A percentile compares a stretch with the other conserved stretches of the same genome.
Evolutionary conservation across 2,113 vertebrate genomes (phyloP).

Genomic region (Amazona guildingii): DNA sequence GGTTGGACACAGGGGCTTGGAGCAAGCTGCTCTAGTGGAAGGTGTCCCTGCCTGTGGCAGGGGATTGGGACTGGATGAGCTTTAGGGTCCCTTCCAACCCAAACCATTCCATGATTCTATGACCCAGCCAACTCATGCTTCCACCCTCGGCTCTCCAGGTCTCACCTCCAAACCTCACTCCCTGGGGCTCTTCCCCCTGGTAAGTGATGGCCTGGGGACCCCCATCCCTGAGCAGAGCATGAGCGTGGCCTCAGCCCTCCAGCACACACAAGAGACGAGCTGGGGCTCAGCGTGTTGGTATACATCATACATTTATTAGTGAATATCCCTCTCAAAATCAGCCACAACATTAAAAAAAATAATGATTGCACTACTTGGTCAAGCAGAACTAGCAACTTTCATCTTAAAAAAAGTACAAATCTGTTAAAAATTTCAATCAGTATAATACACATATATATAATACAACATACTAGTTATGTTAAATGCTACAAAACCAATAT

Average conservation of each 20-base stretch:
- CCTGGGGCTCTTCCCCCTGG: too few relatives aligned
- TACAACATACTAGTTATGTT: conserved; percentile 99
- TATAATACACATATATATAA: conserved; percentile 99
- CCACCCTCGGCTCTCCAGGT: background rate
- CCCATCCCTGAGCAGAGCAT: background rate
- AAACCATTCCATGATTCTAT: background rate
- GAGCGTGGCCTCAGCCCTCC: background rate
- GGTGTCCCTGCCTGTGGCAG: too few relatives aligned
- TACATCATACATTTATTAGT: conserved; percentile 99
- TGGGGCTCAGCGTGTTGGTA: conserved; percentile 71
- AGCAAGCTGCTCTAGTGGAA: too few relatives aligned
- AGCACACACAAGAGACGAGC: background rate
- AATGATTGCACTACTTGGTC: conserved; percentile 99
- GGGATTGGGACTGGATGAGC: background rate
- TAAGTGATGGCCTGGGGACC: fast-evolving
- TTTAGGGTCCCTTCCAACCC: background rate
- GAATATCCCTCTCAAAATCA: conserved; percentile 99
- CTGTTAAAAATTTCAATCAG: conserved; percentile 99
- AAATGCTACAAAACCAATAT: conserved; percentile 99
- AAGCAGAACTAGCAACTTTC: conserved; percentile 99
- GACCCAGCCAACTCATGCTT: background rate
- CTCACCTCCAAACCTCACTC: background rate
- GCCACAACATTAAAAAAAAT: conserved; percentile 99
- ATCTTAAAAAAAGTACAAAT: conserved; percentile 99
- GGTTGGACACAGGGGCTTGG: too few relatives aligned